phyloP scores from a whole-genome alignment of 2,888 invertebrate genomes.

The Orchestes rusci region DNA sequence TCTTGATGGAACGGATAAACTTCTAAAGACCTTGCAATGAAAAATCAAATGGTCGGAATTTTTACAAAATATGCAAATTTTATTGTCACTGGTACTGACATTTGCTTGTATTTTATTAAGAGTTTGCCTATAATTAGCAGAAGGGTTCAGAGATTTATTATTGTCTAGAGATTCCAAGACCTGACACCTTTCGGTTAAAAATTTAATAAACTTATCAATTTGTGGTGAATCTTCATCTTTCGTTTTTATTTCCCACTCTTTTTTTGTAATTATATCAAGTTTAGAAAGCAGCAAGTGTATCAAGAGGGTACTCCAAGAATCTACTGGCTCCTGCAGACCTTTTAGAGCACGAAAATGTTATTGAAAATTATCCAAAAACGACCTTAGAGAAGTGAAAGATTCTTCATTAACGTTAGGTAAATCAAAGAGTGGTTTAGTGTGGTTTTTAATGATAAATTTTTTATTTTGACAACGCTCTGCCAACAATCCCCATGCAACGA shows the following conservation, averaged over 20 bases:
- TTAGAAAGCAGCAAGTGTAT: background rate
- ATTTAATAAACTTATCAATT: background rate
- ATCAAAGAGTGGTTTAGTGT: too few relatives aligned
- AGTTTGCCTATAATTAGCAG: background rate
- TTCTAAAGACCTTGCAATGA: constrained; percentile 5
- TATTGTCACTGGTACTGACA: background rate
- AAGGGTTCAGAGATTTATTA: background rate
- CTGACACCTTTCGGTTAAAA: background rate
- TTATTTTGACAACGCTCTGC: too few relatives aligned
- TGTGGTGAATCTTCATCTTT: background rate
- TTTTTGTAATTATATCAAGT: background rate
- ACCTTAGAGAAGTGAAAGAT: too few relatives aligned
- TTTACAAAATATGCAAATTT: constrained; percentile 6
- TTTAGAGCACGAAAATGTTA: too few relatives aligned
- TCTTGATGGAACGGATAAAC: constrained; percentile 5
- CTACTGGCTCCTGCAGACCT: too few relatives aligned
- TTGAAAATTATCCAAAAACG: too few relatives aligned
- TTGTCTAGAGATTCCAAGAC: background rate
- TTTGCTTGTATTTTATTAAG: background rate
- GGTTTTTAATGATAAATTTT: too few relatives aligned
- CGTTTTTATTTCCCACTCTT: background rate
- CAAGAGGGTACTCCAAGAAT: background rate
- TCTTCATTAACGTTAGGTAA: too few relatives aligned
- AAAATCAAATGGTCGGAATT: constrained; percentile 2
- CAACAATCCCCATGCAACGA: too few relatives aligned